Evolutionary conservation across 2,888 invertebrate species (phyloP).

Genomic region (Therioaphis trifolii): DNA sequence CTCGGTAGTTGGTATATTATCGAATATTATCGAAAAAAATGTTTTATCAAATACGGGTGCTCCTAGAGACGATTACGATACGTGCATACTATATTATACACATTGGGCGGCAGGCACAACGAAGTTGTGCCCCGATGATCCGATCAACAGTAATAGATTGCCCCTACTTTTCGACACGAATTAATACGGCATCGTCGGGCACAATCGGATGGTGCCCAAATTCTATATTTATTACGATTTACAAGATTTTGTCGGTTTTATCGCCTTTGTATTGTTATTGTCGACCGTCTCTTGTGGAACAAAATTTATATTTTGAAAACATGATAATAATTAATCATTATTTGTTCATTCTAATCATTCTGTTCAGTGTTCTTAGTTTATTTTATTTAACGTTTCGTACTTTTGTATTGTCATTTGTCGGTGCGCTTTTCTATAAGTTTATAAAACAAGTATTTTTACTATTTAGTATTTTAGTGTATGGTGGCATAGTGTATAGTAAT

Average conservation of each 20-base stretch:
- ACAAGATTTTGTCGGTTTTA: too few relatives aligned
- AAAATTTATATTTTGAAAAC: conserved; percentile 25
- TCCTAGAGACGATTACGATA: neutral
- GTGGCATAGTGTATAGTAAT: conserved; percentile 10
- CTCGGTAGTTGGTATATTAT: neutral
- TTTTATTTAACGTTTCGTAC: conserved; percentile 21
- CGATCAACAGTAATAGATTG: conserved; percentile 19
- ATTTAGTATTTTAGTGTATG: conserved; percentile 18
- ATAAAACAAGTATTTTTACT: conserved; percentile 33
- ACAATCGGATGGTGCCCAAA: conserved; percentile 9
- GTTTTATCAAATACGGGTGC: too few relatives aligned
- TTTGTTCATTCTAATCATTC: conserved; percentile 36
- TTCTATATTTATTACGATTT: conserved; percentile 34
- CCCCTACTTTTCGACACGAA: conserved; percentile 25
- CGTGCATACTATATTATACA: neutral
- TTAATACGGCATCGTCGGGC: conserved; percentile 10
- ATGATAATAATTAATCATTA: conserved; percentile 35
- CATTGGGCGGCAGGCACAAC: conserved; percentile 8
- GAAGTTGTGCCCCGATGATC: neutral
- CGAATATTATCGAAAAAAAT: neutral
- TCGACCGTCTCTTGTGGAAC: conserved; percentile 6
- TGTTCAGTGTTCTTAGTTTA: too few relatives aligned
- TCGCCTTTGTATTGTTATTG: conserved; percentile 24
- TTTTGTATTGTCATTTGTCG: conserved; percentile 24
- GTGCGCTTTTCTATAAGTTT: conserved; percentile 19